phyloP scores from a whole-genome alignment of 2,113 vertebrate species.

The Ondatra zibethicus region DNA sequence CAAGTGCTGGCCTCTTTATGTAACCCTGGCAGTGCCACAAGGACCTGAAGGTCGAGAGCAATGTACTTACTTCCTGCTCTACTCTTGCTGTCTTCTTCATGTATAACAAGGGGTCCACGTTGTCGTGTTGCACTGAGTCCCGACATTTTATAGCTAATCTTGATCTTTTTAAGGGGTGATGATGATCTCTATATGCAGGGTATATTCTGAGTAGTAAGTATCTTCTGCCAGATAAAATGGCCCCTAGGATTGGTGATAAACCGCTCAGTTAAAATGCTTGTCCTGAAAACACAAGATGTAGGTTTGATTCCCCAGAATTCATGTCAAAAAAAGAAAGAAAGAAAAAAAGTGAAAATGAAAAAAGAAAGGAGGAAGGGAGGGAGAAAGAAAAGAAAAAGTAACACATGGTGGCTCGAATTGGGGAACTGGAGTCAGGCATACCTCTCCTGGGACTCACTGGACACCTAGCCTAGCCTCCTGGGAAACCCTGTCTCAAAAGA shows the following conservation, averaged over 20 bases:
- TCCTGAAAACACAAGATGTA: neutral
- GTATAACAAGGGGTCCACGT: neutral
- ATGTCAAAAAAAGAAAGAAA: too few relatives aligned
- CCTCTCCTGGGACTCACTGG: neutral
- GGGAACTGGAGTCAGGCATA: too few relatives aligned
- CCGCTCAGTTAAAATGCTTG: neutral
- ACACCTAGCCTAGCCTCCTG: neutral
- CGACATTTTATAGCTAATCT: neutral
- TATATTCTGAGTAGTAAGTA: neutral
- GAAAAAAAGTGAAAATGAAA: too few relatives aligned
- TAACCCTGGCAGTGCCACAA: fast-evolving
- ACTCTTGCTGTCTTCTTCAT: neutral
- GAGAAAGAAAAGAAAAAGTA: neutral
- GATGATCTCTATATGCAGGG: neutral
- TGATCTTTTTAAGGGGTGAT: neutral
- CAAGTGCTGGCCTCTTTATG: fast-evolving
- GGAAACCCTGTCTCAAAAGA: neutral
- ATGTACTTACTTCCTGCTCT: neutral
- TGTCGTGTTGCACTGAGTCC: neutral
- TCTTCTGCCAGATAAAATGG: neutral
- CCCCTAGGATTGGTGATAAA: neutral
- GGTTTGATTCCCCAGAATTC: neutral
- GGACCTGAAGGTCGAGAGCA: neutral
- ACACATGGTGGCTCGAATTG: neutral
- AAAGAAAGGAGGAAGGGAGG: too few relatives aligned